These are phyloP conservation scores for Abscondita cerata DNA, from an alignment of 2,888 invertebrate species.

Conservation along the genomic window DNA sequence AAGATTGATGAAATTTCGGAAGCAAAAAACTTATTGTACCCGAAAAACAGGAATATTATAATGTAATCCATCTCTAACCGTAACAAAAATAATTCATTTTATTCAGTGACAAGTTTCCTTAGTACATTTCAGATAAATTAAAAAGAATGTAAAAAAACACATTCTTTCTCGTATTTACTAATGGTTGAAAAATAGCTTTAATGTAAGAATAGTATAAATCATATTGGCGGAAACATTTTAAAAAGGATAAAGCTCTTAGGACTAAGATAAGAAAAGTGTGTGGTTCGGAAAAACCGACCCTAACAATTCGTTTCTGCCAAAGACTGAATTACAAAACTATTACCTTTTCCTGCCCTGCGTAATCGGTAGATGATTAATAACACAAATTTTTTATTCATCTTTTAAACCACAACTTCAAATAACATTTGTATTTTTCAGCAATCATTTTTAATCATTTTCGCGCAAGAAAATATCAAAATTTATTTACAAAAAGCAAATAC, in stretches of 20 bases:
- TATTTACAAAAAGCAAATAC: background rate
- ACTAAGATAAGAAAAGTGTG: constrained; percentile 5
- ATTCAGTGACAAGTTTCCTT: too few relatives aligned
- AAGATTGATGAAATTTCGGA: too few relatives aligned
- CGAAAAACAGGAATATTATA: too few relatives aligned
- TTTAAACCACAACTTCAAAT: too few relatives aligned
- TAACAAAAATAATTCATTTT: too few relatives aligned
- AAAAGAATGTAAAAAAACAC: too few relatives aligned
- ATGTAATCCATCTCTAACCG: too few relatives aligned
- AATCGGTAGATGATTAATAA: background rate
- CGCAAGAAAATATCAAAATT: background rate
- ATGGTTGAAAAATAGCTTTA: background rate
- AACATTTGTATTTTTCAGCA: background rate
- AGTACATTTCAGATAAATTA: too few relatives aligned
- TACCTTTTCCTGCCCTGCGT: background rate
- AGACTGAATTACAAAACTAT: background rate
- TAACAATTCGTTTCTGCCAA: constrained; percentile 1
- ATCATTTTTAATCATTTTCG: background rate
- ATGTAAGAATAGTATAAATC: constrained; percentile 1
- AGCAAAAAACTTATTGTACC: too few relatives aligned
- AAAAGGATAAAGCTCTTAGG: constrained; percentile 4
- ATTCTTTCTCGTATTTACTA: too few relatives aligned
- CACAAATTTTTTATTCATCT: background rate
- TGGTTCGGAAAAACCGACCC: background rate
- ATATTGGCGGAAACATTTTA: constrained; percentile 8